These are phyloP conservation scores for Zaprionus nigranus DNA, from an alignment of 1,140 invertebrate genomes.

Conservation along the genomic window DNA sequence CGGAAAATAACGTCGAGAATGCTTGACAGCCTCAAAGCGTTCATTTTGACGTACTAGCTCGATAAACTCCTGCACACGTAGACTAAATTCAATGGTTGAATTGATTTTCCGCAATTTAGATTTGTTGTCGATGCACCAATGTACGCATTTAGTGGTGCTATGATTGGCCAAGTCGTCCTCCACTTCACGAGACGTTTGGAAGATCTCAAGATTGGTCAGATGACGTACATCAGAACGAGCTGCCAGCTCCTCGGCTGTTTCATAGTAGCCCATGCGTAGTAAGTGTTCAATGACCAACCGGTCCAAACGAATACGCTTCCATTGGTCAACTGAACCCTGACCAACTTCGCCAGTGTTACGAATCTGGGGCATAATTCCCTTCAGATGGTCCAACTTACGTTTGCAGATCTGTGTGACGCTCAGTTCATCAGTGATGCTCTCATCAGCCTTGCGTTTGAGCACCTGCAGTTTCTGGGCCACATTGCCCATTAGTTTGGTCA, in stretches of 20 bases:
- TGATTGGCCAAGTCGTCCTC: slow-evolving; percentile 91
- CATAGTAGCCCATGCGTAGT: slow-evolving; percentile 97
- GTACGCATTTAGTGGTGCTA: slow-evolving; percentile 95
- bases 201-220: slow-evolving; percentile 95
- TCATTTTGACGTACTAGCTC: slow-evolving; percentile 95
- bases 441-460: slow-evolving; percentile 96
- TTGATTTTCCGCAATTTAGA: slow-evolving; percentile 97
- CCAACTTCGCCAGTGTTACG: slow-evolving; percentile 76
- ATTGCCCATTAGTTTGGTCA: slow-evolving; percentile 92
- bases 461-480: slow-evolving; percentile 96
- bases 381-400: slow-evolving; percentile 95
- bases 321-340: slow-evolving; percentile 89
- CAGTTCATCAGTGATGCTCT: slow-evolving; percentile 96
- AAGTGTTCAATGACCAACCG: slow-evolving; percentile 98
- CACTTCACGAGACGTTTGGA: slow-evolving; percentile 95
- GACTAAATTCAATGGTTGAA: slow-evolving; percentile 95
- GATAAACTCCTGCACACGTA: slow-evolving; percentile 97
- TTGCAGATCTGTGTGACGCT: slow-evolving; percentile 91
- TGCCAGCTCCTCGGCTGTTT: slow-evolving; percentile 94
- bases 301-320: slow-evolving; percentile 93
- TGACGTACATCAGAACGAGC: slow-evolving; percentile 93
- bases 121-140: slow-evolving; percentile 99
- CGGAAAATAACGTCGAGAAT: slow-evolving; percentile 96
- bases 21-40: slow-evolving; percentile 95
- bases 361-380: slow-evolving; percentile 87